Evolutionary conservation across 2,888 invertebrate genomes (phyloP).

Genomic region (Halocaridina rubra): DNA sequence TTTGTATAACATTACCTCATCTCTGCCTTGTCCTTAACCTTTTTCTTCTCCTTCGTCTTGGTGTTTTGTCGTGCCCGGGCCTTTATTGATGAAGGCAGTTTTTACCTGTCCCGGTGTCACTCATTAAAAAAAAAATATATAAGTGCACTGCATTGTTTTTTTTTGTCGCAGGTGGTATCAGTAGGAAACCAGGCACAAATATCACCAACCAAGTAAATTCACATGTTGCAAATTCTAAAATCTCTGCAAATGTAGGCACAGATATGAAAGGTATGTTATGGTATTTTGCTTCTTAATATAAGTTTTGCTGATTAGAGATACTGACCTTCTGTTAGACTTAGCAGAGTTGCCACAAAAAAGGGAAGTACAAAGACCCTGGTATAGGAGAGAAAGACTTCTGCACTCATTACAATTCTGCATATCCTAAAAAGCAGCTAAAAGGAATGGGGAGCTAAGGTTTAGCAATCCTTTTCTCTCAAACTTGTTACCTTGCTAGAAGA

Average conservation of each 20-base stretch:
- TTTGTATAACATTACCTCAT: too few species aligned
- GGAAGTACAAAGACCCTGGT: neutral
- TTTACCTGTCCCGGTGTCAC: too few species aligned
- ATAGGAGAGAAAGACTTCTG: neutral
- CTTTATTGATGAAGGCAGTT: too few species aligned
- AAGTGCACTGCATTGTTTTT: neutral
- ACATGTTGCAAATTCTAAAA: neutral
- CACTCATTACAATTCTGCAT: neutral
- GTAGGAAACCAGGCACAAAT: constrained; percentile 41
- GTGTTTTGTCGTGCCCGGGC: too few species aligned
- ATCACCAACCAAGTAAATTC: constrained; percentile 46
- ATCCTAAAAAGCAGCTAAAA: neutral
- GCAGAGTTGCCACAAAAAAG: neutral
- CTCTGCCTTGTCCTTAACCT: too few species aligned
- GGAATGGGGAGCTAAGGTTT: neutral
- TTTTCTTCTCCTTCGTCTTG: too few species aligned
- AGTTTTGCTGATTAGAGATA: neutral
- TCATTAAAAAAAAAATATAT: too few species aligned
- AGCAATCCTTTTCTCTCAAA: too few species aligned
- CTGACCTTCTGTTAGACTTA: neutral
- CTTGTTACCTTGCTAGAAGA: too few species aligned
- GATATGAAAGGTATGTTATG: constrained; percentile 22
- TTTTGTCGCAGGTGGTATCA: constrained; percentile 14
- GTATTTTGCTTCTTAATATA: neutral
- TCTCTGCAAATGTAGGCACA: neutral